Evolutionary conservation across 30 jellyfish, hydroid and myxozoan genomes (phyloP).

Genomic region (Rhopilema esculentum): DNA sequence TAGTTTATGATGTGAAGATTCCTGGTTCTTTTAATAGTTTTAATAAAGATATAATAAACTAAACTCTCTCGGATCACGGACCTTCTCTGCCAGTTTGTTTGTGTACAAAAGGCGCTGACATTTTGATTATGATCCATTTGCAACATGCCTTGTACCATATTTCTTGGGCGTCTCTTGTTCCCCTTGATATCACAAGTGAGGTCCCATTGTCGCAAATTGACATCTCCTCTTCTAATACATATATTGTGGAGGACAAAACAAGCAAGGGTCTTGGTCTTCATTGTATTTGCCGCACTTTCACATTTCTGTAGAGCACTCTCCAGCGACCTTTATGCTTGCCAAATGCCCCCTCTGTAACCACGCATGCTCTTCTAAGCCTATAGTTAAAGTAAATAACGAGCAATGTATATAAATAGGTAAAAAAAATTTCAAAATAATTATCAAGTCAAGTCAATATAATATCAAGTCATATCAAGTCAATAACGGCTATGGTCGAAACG

Average conservation of each 20-base stretch:
- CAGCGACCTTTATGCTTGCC: constrained; percentile 49
- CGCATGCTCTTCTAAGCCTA: constrained; percentile 29
- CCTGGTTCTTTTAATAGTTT: too few species aligned
- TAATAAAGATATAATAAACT: too few species aligned
- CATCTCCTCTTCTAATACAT: constrained; percentile 37
- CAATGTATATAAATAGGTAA: too few species aligned
- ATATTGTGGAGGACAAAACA: constrained; percentile 57
- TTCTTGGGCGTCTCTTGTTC: constrained; percentile 21
- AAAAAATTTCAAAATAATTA: too few species aligned
- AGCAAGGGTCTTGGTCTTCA: constrained; percentile 30
- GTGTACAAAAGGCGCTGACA: background rate
- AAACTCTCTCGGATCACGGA: background rate
- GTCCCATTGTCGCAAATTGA: constrained; percentile 26
- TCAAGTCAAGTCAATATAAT: too few species aligned
- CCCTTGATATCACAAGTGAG: background rate
- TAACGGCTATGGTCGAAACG: too few species aligned
- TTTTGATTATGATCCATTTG: constrained; percentile 17
- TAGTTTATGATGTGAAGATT: too few species aligned
- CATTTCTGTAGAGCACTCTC: constrained; percentile 12
- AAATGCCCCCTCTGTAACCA: constrained; percentile 64
- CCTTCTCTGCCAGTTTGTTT: constrained; percentile 17
- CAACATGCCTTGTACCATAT: constrained; percentile 12
- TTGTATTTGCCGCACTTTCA: constrained; percentile 25
- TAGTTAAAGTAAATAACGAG: background rate
- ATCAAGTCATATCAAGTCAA: too few species aligned